Conservation (phyloP, 2,113 vertebrate species). For the Phylloscopus whistleri region DNA sequence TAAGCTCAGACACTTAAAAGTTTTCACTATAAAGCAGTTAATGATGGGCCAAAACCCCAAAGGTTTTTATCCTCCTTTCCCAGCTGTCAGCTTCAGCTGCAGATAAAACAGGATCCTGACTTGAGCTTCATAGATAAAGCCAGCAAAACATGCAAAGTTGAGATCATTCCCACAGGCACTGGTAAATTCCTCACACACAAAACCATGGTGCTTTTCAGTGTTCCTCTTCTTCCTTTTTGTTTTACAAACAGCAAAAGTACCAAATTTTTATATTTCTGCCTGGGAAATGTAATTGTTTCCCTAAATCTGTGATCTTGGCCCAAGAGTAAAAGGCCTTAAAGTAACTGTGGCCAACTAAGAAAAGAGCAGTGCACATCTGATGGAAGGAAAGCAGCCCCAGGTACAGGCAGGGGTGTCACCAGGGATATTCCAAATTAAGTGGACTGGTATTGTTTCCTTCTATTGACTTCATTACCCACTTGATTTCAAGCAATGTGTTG, state of each 20-base stretch:
- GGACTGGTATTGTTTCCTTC: neutral
- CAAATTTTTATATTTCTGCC: neutral
- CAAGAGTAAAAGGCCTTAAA: neutral
- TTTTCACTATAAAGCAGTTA: conserved; percentile 30
- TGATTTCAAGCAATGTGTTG: neutral
- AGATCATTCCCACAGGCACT: neutral
- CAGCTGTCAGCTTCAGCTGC: conserved; percentile 46
- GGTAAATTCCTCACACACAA: neutral
- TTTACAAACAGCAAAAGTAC: neutral
- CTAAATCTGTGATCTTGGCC: neutral
- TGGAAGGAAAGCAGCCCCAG: neutral
- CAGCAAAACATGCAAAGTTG: neutral
- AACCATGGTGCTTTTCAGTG: neutral
- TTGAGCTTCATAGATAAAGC: neutral
- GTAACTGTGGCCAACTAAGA: neutral
- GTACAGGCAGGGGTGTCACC: neutral
- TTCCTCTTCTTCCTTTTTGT: neutral
- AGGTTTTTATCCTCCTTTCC: conserved; percentile 14
- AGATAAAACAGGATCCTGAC: conserved; percentile 27
- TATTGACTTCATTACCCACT: neutral
- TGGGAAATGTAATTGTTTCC: neutral
- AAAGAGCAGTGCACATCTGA: neutral
- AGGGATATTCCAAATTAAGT: neutral
- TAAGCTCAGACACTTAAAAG: neutral
- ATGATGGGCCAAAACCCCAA: conserved; percentile 50